These are phyloP conservation scores for Macropus fuliginosus DNA, from an alignment of 2,797 vertebrate species.

Conservation along the genomic window DNA sequence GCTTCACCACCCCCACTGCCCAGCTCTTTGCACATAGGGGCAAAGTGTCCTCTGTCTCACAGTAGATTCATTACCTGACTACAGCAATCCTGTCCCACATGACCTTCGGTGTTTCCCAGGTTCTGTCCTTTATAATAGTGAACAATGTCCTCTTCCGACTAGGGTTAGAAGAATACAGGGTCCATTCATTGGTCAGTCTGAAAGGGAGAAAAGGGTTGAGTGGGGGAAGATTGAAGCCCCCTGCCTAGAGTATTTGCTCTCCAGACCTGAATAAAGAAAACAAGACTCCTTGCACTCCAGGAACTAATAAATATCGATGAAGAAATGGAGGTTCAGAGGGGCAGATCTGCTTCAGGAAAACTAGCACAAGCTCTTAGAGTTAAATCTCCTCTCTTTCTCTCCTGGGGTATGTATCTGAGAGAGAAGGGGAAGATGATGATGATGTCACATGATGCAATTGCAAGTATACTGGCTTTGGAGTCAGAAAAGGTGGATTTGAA, in stretches of 20 bases:
- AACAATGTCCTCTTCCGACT: background rate
- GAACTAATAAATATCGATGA: background rate
- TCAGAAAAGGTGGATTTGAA: background rate
- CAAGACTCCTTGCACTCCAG: background rate
- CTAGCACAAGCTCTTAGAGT: background rate
- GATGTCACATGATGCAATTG: background rate
- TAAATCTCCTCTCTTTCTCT: background rate
- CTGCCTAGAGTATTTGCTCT: background rate
- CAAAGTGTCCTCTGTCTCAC: background rate
- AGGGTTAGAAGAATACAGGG: background rate
- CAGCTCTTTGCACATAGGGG: constrained; percentile 60
- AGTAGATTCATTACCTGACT: background rate
- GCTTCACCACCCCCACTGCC: background rate
- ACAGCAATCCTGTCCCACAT: background rate
- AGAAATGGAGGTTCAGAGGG: background rate
- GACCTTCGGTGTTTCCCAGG: background rate
- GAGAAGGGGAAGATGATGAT: background rate
- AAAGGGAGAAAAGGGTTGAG: constrained; percentile 15
- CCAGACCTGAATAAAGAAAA: background rate
- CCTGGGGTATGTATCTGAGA: background rate
- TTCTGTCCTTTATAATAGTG: background rate
- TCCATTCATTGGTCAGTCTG: constrained; percentile 22
- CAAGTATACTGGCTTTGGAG: background rate
- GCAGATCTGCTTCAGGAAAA: background rate
- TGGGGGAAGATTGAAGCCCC: background rate